Conservation (phyloP, 2,888 invertebrate genomes). For the Alloscopus bannaensis region DNA sequence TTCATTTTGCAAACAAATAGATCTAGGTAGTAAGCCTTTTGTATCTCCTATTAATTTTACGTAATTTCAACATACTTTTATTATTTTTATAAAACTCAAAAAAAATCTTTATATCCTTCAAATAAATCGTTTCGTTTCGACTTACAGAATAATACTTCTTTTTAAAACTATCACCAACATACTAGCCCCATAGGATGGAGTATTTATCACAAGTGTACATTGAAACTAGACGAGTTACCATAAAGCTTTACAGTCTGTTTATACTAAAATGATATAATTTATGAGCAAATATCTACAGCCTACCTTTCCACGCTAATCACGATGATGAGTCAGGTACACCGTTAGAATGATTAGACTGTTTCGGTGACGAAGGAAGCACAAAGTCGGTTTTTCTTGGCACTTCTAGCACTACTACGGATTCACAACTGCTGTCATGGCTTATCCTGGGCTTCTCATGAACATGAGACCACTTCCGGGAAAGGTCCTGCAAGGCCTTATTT, state of each 20-base stretch:
- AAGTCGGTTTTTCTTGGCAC: constrained; percentile 4
- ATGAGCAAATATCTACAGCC: no score
- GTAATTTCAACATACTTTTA: neutral
- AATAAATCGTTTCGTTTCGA: neutral
- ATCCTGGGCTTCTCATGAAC: no score
- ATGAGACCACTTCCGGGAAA: constrained; percentile 31
- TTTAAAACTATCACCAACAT: neutral
- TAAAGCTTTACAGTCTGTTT: no score
- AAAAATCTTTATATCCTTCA: neutral
- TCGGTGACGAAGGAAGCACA: constrained; percentile 10
- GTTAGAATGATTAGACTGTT: no score
- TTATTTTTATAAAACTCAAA: neutral
- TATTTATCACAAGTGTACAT: no score
- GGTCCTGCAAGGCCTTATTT: constrained; percentile 79
- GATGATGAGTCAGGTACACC: no score
- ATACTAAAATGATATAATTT: no score
- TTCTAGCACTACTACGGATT: no score
- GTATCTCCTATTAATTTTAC: neutral
- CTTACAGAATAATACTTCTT: neutral
- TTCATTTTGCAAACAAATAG: constrained; percentile 4
- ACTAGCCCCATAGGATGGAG: no score
- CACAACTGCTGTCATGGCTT: no score
- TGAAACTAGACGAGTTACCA: no score
- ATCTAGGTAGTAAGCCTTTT: neutral
- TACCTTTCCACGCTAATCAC: no score